Conservation (phyloP, 1,140 invertebrate genomes). For the Drosophila athabasca region DNA sequence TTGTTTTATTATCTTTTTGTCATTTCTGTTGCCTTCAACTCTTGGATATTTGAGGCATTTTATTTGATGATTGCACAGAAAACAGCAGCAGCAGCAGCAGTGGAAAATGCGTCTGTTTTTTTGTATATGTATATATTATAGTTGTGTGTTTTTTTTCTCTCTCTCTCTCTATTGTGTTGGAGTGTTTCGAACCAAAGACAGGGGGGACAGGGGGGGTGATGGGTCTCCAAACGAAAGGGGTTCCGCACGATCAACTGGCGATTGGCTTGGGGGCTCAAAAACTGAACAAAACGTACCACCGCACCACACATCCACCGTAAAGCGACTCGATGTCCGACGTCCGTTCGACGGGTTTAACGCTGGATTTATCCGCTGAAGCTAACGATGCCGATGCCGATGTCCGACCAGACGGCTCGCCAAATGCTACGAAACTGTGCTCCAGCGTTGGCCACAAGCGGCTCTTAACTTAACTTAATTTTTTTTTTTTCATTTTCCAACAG, state of each 20-base stretch:
- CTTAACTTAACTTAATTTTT: conserved; percentile 58
- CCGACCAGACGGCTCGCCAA: conserved; percentile 64
- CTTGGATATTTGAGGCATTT: conserved; percentile 31
- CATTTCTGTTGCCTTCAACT: too few relatives aligned
- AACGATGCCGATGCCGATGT: conserved; percentile 28
- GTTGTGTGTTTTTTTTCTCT: background rate
- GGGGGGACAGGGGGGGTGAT: background rate
- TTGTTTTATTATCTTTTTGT: background rate
- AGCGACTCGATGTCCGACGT: conserved; percentile 36
- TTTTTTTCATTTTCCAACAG: conserved; percentile 7
- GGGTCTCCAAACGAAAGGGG: conserved; percentile 17
- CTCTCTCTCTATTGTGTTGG: conserved; percentile 22
- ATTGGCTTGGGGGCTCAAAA: conserved; percentile 10
- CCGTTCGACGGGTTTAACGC: conserved; percentile 46
- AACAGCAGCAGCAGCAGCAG: conserved; percentile 38
- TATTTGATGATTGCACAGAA: conserved; percentile 49
- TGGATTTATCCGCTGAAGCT: conserved; percentile 39
- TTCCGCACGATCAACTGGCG: conserved; percentile 61
- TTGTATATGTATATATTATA: conserved; percentile 18
- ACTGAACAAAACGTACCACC: background rate
- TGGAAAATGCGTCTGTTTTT: conserved; percentile 37
- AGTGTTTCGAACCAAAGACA: conserved; percentile 2
- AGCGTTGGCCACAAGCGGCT: conserved; percentile 52
- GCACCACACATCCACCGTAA: conserved; percentile 18
- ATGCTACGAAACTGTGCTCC: conserved; percentile 73